Percentiles rank a stretch among this genome's conserved stretches.
phyloP scores from a whole-genome alignment of 2,888 invertebrate genomes.

The Hedya salicella region DNA sequence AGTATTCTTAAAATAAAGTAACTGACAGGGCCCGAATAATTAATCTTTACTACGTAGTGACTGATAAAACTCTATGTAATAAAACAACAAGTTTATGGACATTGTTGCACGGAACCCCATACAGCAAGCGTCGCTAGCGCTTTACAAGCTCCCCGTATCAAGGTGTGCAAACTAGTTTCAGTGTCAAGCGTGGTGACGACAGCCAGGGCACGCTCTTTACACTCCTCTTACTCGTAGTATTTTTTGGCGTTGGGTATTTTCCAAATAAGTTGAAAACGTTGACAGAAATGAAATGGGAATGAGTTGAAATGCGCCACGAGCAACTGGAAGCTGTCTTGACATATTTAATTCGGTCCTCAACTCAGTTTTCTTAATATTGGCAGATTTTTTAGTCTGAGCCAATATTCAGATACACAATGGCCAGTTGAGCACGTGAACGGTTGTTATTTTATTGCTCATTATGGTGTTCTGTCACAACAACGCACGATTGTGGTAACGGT shows the following conservation, averaged over 20 bases:
- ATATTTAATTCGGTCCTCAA: no score
- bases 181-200: constrained; percentile 52
- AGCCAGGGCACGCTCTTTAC: constrained; percentile 45
- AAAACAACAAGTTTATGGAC: no score
- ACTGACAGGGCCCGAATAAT: no score
- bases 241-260: constrained; percentile 1
- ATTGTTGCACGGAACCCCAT: constrained; percentile 26
- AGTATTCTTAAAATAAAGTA: no score
- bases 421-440: background rate
- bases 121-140: constrained; percentile 45
- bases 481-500: constrained; percentile 64
- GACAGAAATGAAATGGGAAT: no score
- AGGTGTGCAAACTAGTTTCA: constrained; percentile 60
- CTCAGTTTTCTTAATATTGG: no score
- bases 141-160: constrained; percentile 49
- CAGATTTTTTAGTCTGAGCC: background rate
- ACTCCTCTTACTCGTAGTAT: constrained; percentile 10
- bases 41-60: no score
- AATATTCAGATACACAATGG: background rate
- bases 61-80: no score
- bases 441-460: constrained; percentile 25
- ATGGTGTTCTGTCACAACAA: constrained; percentile 37
- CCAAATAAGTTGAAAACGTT: constrained; percentile 16
- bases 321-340: no score
- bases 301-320: no score